Evolutionary conservation across 2,888 invertebrate species (phyloP), one percentile per base, ranked within the genome.

Genomic region (Troides oblongomaculatus): DNA sequence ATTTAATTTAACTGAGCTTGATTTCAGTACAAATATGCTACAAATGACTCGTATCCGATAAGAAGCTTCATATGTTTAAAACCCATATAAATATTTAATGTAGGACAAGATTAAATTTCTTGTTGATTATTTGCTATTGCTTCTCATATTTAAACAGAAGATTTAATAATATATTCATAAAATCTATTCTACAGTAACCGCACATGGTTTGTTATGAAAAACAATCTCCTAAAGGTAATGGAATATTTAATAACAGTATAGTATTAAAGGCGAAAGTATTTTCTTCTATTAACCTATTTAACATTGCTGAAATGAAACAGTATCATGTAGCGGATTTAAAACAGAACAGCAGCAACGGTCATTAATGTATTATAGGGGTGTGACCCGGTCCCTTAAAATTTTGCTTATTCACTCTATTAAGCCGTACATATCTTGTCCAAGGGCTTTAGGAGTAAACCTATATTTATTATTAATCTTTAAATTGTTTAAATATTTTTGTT

Each of bases 361-460:
- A 86, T 87, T 88, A 89, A 89, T 89, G 85, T 79, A 80, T 85
- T 84, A 87, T 82, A 74, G 80, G 81, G 85, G 83, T 77, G 76
- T 77, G 79, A 78, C 79, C 80, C 79, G 71, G 78, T 80, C 78
- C 80, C 80, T n/a, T 79, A 80, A 79, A 82, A 80, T 84, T 85
- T 88, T 58, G 57, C 57, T 58, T 58, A 58, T 58, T 58, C 23
- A 25, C 25, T 8, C 12, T n/a, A n/a, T 53, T 53, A 18, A 53
- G 53, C 53, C 53, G 6, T 53, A 4, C 7, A 6, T 53, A 53
- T 12, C 5, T 53, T 18, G 18, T 53, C n/a, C n/a, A 18, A 8
- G 53, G 8, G 18, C n/a, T 53, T 53, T 18, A n/a, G 53, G 1
- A n/a, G 7, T n/a, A n/a, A 53, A 12, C n/a, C 7, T n/a, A 53